Conservation (phyloP, 2,113 vertebrate genomes). For the Pantherophis guttatus region DNA sequence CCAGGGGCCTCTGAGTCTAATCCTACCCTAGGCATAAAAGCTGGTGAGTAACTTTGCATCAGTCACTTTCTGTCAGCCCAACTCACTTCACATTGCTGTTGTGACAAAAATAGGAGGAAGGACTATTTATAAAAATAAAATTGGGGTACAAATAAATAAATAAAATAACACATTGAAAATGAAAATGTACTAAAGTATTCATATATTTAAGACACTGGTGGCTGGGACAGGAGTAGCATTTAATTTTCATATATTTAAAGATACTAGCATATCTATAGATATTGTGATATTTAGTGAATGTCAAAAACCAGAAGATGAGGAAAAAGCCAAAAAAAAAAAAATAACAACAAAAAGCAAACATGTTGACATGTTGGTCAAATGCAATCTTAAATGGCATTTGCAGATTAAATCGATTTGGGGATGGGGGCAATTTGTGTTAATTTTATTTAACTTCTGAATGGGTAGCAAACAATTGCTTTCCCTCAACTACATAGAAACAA, state of each 20-base stretch:
- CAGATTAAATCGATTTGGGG: not conserved
- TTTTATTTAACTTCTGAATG: not conserved
- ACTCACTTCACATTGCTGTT: too few relatives aligned
- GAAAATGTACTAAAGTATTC: conserved; percentile 39
- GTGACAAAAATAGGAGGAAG: too few relatives aligned
- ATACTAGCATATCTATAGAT: not conserved
- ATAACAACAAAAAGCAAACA: not conserved
- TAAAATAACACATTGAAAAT: not conserved
- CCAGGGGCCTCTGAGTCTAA: too few relatives aligned
- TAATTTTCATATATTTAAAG: conserved; percentile 43
- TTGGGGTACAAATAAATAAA: too few relatives aligned
- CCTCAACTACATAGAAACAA: not conserved
- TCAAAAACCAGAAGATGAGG: not conserved
- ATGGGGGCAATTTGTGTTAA: not conserved
- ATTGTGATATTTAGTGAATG: not conserved
- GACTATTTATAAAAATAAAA: too few relatives aligned
- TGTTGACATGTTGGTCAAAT: not conserved
- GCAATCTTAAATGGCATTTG: not conserved
- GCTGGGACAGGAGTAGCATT: conserved; percentile 7
- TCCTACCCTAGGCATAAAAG: too few relatives aligned
- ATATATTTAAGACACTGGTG: conserved; percentile 18
- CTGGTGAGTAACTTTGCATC: too few relatives aligned
- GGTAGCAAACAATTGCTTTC: not conserved
- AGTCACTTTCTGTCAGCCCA: too few relatives aligned
- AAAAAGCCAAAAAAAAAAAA: not conserved